Base-by-base conservation (phyloP, 2,888 invertebrate genomes). In the Lepetodrilus schrolli region DNA sequence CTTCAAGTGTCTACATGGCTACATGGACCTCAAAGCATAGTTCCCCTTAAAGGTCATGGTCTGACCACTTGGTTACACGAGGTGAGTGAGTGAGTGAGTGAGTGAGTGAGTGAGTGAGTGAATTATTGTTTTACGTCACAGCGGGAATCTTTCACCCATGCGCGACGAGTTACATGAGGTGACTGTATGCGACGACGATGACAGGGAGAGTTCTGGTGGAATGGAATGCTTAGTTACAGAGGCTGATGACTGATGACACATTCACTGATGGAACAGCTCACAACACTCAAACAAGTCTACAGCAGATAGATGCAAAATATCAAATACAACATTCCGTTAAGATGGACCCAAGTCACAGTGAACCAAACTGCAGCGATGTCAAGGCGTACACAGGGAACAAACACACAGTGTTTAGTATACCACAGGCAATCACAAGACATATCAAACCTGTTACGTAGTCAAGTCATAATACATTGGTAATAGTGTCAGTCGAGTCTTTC, bases 251-350 rank as follows among this genome's bases (percentile, higher is more conserved):
- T 58, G 58, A 58, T 17, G 13, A 58, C 58, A 58, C 1, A 13
- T 30, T 58, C 58, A 34, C 30, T 51, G 17, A 58, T 30, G 34
- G 34, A 13, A 30, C 58, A 30, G 30, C 58, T 58, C 30, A 58
- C 26, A 8, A 58, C n/a, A 30, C 8, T 17, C 50, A 23, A 50
- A 21, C 58, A 17, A 17, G 26, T 58, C 20, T 58, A 58, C 30
- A 58, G 58, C 26, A 58, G 34, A 58, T 58, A 58, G 26, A 58
- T 58, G 58, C 58, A 58, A 58, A 80, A 79, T 78, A 78, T 74
- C 80, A 78, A 72, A 66, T 23, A 79, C 73, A 83, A 82, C 82
- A 82, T 80, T 82, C 82, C 82, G 82, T 76, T 76, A 80, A 79
- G 79, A 80, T 84, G 84, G 84, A 84, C 84, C 84, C 84, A 82